Conservation (phyloP, 2,888 invertebrate species). For the Lepidocyrtoides sp. region DNA sequence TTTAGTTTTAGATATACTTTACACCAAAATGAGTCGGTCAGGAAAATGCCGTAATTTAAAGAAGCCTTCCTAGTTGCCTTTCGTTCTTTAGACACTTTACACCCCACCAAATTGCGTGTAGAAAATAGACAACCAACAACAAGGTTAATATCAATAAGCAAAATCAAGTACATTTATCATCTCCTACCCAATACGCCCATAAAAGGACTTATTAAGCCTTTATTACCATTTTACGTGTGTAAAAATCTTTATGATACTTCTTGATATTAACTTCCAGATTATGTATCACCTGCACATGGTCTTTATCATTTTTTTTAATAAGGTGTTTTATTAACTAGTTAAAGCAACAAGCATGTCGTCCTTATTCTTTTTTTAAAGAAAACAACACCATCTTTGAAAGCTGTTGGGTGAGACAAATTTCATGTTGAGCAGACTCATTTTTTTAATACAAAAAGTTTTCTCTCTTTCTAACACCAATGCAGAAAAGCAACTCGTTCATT, state of each 20-base stretch:
- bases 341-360: slow-evolving; percentile 22
- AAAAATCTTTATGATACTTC: no score
- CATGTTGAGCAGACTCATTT: background rate
- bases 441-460: background rate
- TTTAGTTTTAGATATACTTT: background rate
- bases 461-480: background rate
- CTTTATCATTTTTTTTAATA: no score
- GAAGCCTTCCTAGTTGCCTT: no score
- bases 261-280: no score
- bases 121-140: background rate
- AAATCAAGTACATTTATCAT: no score
- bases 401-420: background rate
- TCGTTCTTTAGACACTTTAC: no score
- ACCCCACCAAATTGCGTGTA: no score
- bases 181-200: no score
- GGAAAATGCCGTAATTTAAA: background rate
- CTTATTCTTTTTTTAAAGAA: background rate
- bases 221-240: no score
- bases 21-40: slow-evolving; percentile 12
- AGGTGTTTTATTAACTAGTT: background rate
- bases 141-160: no score
- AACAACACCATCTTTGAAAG: background rate
- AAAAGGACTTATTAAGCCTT: no score
- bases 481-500: background rate
- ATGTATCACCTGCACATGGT: no score